Base-by-base conservation (phyloP, 2,797 vertebrate genomes). In the Poecile montanus region DNA sequence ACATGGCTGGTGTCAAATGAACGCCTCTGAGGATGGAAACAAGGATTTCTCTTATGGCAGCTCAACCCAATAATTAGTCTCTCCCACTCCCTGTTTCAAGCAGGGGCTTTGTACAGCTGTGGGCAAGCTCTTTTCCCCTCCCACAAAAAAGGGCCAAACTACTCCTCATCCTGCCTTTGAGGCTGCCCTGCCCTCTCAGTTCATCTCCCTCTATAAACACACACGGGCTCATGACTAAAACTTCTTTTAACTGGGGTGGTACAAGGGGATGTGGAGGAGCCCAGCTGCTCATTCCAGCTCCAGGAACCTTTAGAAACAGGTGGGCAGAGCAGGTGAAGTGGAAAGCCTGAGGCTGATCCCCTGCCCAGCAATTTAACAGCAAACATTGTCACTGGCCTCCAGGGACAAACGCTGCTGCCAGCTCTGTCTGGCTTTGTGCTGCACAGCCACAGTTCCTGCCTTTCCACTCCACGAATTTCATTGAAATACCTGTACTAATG, bases 171-270 rank as follows among this genome's bases (percentile, higher is more conserved):
- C 7, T 66, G 19, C 54, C 16, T 51, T 15, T 44, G 61, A 56
- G 40, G 45, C 32, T 85, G 27, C 23, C 20, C 40, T 20, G 19
- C 10, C 6, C 2, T 3, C 32, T 60, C 30, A 21, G 48, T 16
- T 23, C 57, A 19, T 16, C 27, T 20, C 32, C 7, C 16, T n/a
- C 44, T 8, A 7, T 7, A 48, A 85, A 48, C 25, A 48, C 42
- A 22, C 21, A 2, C 0, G 0, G 44, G 15, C n/a, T 66, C 25
- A 11, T 2, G 16, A 3, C 16, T 38, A 26, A 61, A 76, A 6
- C 4, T 7, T 67, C n/a, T 14, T 19, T 6, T 3, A 18, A 73
- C 22, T 2, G 5, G 7, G 13, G 20, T 2, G 2, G 6, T 4
- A 36, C 17, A 8, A 50, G 25, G 19, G 38, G 11, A 10, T 16